Evolutionary conservation across 2,888 invertebrate genomes (phyloP).

Genomic region (Halictus ligatus): DNA sequence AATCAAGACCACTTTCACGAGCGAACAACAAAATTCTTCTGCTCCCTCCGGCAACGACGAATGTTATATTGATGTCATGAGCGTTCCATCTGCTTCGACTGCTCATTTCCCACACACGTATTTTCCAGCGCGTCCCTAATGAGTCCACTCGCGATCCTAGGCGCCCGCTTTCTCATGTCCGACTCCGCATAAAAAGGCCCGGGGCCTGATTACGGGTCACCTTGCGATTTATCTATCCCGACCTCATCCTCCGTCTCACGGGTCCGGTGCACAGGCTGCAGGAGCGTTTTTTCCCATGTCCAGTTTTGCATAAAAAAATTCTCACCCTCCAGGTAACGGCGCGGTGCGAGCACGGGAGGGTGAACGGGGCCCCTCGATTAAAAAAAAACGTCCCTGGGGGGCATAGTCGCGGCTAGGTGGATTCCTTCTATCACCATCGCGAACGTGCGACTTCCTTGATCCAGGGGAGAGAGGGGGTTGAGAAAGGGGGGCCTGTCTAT

Average conservation of each 20-base stretch:
- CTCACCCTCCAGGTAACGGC: conserved; percentile 72
- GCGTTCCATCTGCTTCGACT: neutral
- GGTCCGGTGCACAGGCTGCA: conserved; percentile 26
- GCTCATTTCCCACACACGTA: neutral
- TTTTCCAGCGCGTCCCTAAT: conserved; percentile 1
- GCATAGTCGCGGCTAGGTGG: conserved; percentile 62
- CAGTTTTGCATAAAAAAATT: conserved; percentile 83
- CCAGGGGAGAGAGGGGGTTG: no score
- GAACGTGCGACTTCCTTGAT: conserved; percentile 53
- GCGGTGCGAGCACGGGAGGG: conserved; percentile 41
- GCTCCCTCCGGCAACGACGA: neutral
- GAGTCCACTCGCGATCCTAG: conserved; percentile 1
- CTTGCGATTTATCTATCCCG: conserved; percentile 16
- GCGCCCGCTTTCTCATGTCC: conserved; percentile 9
- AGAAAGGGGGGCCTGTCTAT: conserved; percentile 41
- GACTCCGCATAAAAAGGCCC: neutral
- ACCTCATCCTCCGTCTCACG: conserved; percentile 15
- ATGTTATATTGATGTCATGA: neutral
- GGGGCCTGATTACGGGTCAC: conserved; percentile 14
- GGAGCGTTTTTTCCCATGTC: conserved; percentile 81
- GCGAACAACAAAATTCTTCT: neutral
- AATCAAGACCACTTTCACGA: neutral
- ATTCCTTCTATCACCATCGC: conserved; percentile 61
- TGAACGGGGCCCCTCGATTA: conserved; percentile 43
- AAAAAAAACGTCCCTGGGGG: conserved; percentile 67